Base-by-base conservation (phyloP, 2,113 vertebrate genomes). In the Noctilio leporinus region DNA sequence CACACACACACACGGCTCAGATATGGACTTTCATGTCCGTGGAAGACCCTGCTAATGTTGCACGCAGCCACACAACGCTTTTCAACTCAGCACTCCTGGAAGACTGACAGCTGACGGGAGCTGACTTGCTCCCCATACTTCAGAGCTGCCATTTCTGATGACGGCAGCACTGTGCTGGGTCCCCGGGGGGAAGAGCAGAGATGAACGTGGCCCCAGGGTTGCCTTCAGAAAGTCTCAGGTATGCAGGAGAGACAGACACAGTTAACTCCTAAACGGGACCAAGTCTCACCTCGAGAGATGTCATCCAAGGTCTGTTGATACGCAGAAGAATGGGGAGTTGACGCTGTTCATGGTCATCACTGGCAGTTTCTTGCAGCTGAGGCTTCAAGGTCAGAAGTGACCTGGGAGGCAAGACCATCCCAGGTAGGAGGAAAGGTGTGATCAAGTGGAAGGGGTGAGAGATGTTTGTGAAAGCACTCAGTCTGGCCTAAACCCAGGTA, bases 301-400 rank as follows among this genome's bases (percentile, higher is more conserved):
- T 47, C 35, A 19, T 35, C 67, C 45, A 26, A 8, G 10, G 38
- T 33, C 3, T 53, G 15, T 7, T 16, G 57, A 10, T 5, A 35
- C 49, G 40, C 3, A 28, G 65, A 35, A 24, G 65, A 47, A 3
- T 80, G 51, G 47, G 53, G 78, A 16, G 62, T 4, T 20, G 33
- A 65, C 16, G 43, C 17, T 7, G 2, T 1, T 12, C 5, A 11
- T 19, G 30, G 84, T 4, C 2, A 28, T 40, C 4, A 14, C 0
- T 0, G 30, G 51, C 28, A 7, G 10, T 57, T 75, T 80, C 17
- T 49, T 91, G 67, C 64, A 65, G 78, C 40, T 26, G 47, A 59
- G n/a, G 19, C 3, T 38, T 82, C 47, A 8, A 65, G 72, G 82
- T 33, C 65, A 87, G 62, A 49, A 76, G 67, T 3, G 45, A 43